A percentile compares a stretch with the other conserved stretches of the same genome.
phyloP scores from a whole-genome alignment of 1,140 invertebrate species.

The Cotesia glomerata region DNA sequence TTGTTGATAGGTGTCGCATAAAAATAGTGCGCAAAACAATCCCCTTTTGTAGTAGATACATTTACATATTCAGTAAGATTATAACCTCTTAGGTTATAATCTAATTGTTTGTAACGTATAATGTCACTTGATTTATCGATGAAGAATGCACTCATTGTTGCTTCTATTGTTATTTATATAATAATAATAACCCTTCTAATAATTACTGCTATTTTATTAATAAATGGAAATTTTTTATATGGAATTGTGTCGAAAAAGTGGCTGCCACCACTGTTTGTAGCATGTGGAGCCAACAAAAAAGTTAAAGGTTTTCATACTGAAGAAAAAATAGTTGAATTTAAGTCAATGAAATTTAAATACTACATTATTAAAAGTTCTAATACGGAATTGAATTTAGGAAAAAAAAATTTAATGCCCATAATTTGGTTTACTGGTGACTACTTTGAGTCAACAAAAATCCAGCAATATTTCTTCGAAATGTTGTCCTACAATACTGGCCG shows the following conservation, averaged over 20 bases:
- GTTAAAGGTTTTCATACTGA: neutral
- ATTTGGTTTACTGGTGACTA: neutral
- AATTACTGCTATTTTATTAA: neutral
- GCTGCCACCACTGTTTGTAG: neutral
- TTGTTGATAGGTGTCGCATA: neutral
- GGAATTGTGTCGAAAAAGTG: neutral
- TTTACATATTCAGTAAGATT: neutral
- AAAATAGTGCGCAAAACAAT: neutral
- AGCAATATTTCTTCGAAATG: neutral
- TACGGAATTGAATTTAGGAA: neutral
- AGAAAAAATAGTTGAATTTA: neutral
- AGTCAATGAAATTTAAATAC: neutral
- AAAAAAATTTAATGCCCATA: neutral
- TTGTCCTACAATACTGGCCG: neutral
- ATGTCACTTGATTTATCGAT: neutral
- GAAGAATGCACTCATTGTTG: neutral
- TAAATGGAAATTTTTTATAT: neutral
- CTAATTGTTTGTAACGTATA: neutral
- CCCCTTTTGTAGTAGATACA: neutral
- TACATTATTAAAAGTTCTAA: neutral
- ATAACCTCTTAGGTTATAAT: neutral
- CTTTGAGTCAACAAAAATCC: neutral
- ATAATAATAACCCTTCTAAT: neutral
- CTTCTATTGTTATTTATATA: neutral
- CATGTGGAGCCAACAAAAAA: neutral